phyloP scores from a whole-genome alignment of 2,797 vertebrate genomes.

The Echiichthys vipera region DNA sequence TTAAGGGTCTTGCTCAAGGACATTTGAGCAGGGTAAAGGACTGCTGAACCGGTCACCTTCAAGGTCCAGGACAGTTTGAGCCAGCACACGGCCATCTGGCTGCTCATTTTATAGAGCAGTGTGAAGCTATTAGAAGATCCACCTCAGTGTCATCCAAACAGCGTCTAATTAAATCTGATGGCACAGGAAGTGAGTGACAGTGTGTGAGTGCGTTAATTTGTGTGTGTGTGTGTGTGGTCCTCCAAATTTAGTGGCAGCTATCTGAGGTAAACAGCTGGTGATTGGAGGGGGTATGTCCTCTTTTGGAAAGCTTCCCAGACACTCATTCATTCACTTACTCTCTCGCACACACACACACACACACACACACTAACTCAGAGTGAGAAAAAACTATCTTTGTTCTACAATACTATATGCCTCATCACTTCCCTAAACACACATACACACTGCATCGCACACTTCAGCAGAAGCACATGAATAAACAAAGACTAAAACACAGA shows the following conservation, averaged over 20 bases:
- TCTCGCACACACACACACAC: constrained; percentile 18
- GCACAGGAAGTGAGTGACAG: constrained; percentile 47
- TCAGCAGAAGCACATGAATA: constrained; percentile 47
- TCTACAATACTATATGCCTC: constrained; percentile 56
- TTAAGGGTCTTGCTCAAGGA: constrained; percentile 4
- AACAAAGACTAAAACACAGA: constrained; percentile 43
- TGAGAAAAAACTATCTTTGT: constrained; percentile 9
- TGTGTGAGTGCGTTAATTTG: constrained; percentile 30
- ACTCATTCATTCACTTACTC: constrained; percentile 40
- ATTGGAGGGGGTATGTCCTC: constrained; percentile 69
- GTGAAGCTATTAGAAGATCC: constrained; percentile 31
- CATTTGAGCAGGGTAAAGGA: neutral
- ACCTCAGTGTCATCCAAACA: constrained; percentile 37
- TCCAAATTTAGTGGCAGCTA: constrained; percentile 73
- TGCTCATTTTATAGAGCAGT: constrained; percentile 18
- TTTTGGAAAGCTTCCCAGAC: constrained; percentile 74
- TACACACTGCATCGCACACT: constrained; percentile 34
- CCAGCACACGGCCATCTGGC: constrained; percentile 47
- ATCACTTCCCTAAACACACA: constrained; percentile 46
- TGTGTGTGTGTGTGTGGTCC: constrained; percentile 44
- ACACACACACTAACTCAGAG: constrained; percentile 18
- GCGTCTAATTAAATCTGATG: constrained; percentile 56
- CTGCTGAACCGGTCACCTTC: constrained; percentile 30
- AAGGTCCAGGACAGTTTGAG: constrained; percentile 31
- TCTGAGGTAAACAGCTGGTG: constrained; percentile 80